Evolutionary conservation across 2,113 vertebrate species (phyloP).

Genomic region (Canis aureus): DNA sequence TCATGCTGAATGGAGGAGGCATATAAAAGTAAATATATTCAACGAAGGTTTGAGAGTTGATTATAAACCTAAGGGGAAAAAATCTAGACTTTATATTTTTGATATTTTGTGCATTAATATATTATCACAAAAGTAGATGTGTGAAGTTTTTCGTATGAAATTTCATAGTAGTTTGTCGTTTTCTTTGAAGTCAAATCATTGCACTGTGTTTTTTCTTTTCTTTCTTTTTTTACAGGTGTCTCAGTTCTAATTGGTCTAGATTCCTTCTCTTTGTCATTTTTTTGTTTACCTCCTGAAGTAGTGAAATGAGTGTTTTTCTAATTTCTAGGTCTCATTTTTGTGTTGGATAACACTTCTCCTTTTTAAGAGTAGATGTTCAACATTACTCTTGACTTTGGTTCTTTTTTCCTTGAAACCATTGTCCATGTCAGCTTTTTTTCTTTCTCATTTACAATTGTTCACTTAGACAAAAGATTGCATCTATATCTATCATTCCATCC

Average conservation of each 20-base stretch:
- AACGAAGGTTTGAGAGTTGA: neutral
- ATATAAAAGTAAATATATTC: neutral
- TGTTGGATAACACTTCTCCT: neutral
- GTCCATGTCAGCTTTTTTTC: neutral
- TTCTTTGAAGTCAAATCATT: neutral
- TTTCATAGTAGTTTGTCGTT: conserved; percentile 29
- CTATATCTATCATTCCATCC: neutral
- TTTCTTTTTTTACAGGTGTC: neutral
- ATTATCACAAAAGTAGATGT: neutral
- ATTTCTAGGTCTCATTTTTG: neutral
- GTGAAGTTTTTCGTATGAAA: neutral
- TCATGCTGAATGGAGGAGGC: neutral
- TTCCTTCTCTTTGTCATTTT: neutral
- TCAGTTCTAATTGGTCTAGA: conserved; percentile 25
- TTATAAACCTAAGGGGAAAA: neutral
- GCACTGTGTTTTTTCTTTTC: neutral
- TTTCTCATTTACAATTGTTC: neutral
- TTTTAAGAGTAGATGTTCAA: neutral
- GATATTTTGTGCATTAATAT: conserved; percentile 22
- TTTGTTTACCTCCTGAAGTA: neutral
- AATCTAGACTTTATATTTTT: neutral
- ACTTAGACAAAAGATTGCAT: neutral
- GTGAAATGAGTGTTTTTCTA: neutral
- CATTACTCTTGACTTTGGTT: conserved; percentile 22
- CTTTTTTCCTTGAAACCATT: neutral